phyloP scores from a whole-genome alignment of 2,888 invertebrate species.

The Rotaria macrura region DNA sequence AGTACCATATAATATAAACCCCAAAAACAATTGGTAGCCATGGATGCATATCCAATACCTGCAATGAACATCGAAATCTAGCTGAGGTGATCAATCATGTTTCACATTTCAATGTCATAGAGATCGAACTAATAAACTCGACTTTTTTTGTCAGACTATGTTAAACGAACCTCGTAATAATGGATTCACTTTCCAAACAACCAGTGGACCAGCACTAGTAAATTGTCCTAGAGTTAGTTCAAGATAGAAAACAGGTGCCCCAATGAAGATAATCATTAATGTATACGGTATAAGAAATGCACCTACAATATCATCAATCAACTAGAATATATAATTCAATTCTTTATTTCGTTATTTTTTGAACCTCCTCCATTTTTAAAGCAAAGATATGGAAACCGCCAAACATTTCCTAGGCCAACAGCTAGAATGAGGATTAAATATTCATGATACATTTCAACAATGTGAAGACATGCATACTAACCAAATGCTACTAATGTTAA shows the following conservation, averaged over 20 bases:
- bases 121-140: too few relatives aligned
- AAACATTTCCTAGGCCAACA: slow-evolving; percentile 69
- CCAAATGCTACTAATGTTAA: slow-evolving; percentile 26
- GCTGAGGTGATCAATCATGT: too few relatives aligned
- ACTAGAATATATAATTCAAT: too few relatives aligned
- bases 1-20: slow-evolving; percentile 89
- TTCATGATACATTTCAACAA: neutral
- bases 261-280: neutral
- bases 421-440: neutral
- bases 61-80: slow-evolving; percentile 54
- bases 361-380: slow-evolving; percentile 51
- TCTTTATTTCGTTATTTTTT: too few relatives aligned
- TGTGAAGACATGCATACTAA: neutral
- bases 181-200: slow-evolving; percentile 10
- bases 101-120: too few relatives aligned
- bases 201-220: neutral
- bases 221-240: neutral
- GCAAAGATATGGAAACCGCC: slow-evolving; percentile 74
- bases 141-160: too few relatives aligned
- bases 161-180: neutral
- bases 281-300: slow-evolving; percentile 1
- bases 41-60: slow-evolving; percentile 53
- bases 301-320: neutral
- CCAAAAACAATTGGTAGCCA: slow-evolving; percentile 60
- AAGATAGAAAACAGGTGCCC: slow-evolving; percentile 4